Evolutionary conservation across 1,140 invertebrate genomes (phyloP), one percentile per base, ranked within the genome.

Genomic region (Drosophila quadrilineata): DNA sequence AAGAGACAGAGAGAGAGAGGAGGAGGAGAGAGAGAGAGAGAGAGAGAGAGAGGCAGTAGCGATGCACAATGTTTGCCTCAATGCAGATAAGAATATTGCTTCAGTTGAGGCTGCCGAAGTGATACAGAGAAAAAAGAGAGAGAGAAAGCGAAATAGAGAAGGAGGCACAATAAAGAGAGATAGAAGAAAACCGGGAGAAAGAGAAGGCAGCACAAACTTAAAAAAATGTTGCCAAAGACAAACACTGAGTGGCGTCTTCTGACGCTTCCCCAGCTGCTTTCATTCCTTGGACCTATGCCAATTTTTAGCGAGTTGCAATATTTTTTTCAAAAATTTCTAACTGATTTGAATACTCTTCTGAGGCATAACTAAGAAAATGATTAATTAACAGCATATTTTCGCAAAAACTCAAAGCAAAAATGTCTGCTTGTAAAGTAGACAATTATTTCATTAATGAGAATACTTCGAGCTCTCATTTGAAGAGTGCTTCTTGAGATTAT

Each of bases 51-150:
- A 50, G 29, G n/a, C 12, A 36, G 5, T 31, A 26, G 43, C 35
- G 26, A 41, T 29, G 38, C 43, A 64, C 26, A 73, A 58, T 59
- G 66, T 64, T 79, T 62, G 66, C 70, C 58, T 79, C 70, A 74
- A 67, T 84, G 77, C 79, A 84, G 79, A 84, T 84, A 84, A 85
- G 74, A 73, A 77, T 74, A 77, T 79, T 75, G 41, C 57, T 49
- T 58, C 71, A 82, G 70, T 58, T 67, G 65, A 14, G 35, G 57
- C 43, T 71, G 75, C 52, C 53, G 53, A 24, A 59, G n/a, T 45
- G 36, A 63, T 49, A 63, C 24, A 49, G 6, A 57, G 9, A 64
- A 22, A 43, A n/a, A n/a, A n/a, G n/a, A n/a, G n/a, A n/a, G n/a
- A n/a, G n/a, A n/a, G n/a, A n/a, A n/a, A n/a, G n/a, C n/a, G n/a